Conservation (phyloP, 2,888 invertebrate species). For the Hyles lineata region DNA sequence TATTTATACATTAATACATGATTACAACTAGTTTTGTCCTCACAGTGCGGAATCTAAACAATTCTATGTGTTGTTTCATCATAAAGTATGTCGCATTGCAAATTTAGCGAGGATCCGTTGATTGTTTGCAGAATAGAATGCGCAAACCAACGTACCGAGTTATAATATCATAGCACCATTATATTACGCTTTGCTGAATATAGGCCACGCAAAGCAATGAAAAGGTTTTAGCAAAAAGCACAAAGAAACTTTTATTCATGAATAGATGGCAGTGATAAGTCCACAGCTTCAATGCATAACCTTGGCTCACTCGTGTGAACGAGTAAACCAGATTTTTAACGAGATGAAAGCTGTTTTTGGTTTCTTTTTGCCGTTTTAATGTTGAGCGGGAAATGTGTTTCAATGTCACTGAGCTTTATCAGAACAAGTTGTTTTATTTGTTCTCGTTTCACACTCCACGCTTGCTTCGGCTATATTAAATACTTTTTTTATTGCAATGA, state of each 20-base stretch:
- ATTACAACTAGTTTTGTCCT: background rate
- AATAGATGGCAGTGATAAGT: slow-evolving; percentile 6
- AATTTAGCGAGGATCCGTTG: slow-evolving; percentile 37
- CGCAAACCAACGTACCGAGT: slow-evolving; percentile 1
- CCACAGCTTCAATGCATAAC: slow-evolving; percentile 6
- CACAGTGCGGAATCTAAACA: background rate
- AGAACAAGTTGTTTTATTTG: too few relatives aligned
- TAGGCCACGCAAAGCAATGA: slow-evolving; percentile 4
- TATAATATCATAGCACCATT: slow-evolving; percentile 1
- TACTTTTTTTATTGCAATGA: too few relatives aligned
- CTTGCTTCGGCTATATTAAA: too few relatives aligned
- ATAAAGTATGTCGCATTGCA: slow-evolving; percentile 31
- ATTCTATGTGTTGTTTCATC: slow-evolving; percentile 20
- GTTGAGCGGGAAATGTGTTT: too few relatives aligned
- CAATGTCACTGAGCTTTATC: too few relatives aligned
- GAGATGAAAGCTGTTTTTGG: background rate
- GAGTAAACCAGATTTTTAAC: background rate
- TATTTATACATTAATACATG: background rate
- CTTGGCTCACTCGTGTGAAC: background rate
- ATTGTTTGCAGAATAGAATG: slow-evolving; percentile 6
- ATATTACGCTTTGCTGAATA: background rate
- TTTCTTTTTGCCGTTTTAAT: background rate
- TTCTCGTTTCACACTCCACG: too few relatives aligned
- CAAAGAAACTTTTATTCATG: slow-evolving; percentile 3
- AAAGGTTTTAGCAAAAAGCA: slow-evolving; percentile 6